phyloP scores from a whole-genome alignment of 2,113 vertebrate species.

The Hiodon tergisus region DNA sequence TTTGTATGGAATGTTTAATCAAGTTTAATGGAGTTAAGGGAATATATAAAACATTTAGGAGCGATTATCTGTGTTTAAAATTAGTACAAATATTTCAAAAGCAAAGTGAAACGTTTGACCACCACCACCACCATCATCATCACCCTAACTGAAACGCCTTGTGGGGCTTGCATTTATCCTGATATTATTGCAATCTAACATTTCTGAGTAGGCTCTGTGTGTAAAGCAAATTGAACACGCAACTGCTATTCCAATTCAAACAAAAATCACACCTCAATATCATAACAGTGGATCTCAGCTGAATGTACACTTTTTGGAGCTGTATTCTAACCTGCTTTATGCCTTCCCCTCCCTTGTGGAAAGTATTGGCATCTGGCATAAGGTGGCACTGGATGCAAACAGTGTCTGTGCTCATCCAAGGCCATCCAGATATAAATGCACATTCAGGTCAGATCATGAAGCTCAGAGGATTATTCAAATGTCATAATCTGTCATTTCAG shows the following conservation, averaged over 20 bases:
- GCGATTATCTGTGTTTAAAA: conserved; percentile 37
- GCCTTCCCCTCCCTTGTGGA: not conserved
- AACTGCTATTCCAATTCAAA: not conserved
- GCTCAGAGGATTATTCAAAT: no score
- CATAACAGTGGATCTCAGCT: not conserved
- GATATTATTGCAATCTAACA: conserved; percentile 28
- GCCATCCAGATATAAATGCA: not conserved
- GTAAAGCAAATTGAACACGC: not conserved
- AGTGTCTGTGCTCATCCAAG: not conserved
- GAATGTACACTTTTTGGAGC: not conserved
- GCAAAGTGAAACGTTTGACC: conserved; percentile 44
- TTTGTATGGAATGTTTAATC: conserved; percentile 47
- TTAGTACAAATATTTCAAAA: conserved; percentile 34
- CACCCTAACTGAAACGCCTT: conserved; percentile 12
- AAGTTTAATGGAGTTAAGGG: conserved; percentile 50
- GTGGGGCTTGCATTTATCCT: conserved; percentile 38
- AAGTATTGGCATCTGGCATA: not conserved
- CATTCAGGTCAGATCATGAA: not conserved
- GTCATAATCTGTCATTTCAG: not conserved
- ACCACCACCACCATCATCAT: conserved; percentile 43
- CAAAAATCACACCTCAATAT: not conserved
- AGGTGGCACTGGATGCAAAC: not conserved
- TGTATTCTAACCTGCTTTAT: not conserved
- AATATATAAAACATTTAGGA: conserved; percentile 43
- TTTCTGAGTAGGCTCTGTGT: not conserved